Conservation (phyloP, 2,797 vertebrate genomes). For the Pipistrellus pipistrellus region DNA sequence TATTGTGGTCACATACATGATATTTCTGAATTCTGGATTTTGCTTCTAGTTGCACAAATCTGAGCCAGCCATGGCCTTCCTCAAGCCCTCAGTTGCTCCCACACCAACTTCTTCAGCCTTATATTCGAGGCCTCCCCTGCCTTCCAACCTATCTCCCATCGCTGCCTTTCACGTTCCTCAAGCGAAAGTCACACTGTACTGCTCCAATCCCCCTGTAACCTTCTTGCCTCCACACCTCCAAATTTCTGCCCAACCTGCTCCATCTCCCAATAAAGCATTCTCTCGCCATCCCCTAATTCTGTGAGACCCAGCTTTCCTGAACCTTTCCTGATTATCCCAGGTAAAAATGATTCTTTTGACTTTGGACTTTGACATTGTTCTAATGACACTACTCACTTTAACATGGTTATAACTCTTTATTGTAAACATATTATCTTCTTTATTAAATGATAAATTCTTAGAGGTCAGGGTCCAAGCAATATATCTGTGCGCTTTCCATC, state of each 20-base stretch:
- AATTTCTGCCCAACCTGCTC: background rate
- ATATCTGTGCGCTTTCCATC: background rate
- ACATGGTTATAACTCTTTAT: slow-evolving; percentile 27
- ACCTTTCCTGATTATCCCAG: background rate
- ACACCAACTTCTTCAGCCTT: background rate
- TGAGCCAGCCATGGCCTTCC: background rate
- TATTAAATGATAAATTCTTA: slow-evolving; percentile 22
- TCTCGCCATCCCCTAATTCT: background rate
- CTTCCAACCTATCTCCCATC: background rate
- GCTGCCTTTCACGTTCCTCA: background rate
- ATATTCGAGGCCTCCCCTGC: background rate
- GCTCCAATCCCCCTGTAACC: background rate
- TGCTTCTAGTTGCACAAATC: background rate
- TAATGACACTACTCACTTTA: background rate
- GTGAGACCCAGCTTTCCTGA: background rate
- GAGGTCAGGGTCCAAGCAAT: slow-evolving; percentile 53
- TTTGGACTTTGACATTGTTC: slow-evolving; percentile 36
- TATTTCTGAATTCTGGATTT: background rate
- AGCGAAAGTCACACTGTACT: background rate
- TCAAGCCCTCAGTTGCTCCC: background rate
- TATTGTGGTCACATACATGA: background rate
- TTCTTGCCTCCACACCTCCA: background rate
- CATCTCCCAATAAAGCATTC: background rate
- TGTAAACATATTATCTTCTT: background rate
- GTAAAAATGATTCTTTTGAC: background rate